These are phyloP conservation scores for Parauchenoglanis ngamensis DNA, from an alignment of 2,797 vertebrate genomes.

Conservation along the genomic window DNA sequence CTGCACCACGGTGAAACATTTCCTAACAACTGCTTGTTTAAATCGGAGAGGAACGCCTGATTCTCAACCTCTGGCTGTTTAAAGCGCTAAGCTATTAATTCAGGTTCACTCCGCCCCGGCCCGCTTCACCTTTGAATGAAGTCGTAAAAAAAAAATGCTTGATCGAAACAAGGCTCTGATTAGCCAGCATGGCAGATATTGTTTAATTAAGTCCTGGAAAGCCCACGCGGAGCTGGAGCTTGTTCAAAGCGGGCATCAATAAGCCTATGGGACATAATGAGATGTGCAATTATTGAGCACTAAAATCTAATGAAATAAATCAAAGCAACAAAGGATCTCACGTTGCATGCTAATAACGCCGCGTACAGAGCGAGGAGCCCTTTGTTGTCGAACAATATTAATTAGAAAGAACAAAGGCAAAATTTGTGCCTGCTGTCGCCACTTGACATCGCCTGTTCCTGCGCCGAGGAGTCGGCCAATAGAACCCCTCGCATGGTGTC, in stretches of 20 bases:
- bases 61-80: constrained; percentile 1
- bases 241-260: constrained; percentile 44
- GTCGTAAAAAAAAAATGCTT: not conserved
- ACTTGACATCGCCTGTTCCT: constrained; percentile 19
- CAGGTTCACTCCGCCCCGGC: not conserved
- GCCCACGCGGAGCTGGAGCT: constrained; percentile 29
- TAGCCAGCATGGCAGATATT: constrained; percentile 25
- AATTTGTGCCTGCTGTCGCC: constrained; percentile 34
- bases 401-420: constrained; percentile 49
- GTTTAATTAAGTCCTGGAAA: constrained; percentile 41
- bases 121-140: not conserved
- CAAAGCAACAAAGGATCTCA: constrained; percentile 31
- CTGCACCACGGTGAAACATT: not conserved
- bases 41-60: not conserved
- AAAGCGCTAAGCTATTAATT: not conserved
- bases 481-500: not conserved
- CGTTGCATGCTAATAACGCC: constrained; percentile 37
- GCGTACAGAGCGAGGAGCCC: not conserved
- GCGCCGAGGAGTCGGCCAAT: not conserved
- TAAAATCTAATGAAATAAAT: constrained; percentile 55
- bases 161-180: constrained; percentile 19
- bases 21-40: not conserved
- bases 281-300: constrained; percentile 51
- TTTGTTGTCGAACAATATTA: constrained; percentile 41
- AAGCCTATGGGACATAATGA: constrained; percentile 37